phyloP scores from a whole-genome alignment of 2,113 vertebrate species.

The Cepphus grylle region DNA sequence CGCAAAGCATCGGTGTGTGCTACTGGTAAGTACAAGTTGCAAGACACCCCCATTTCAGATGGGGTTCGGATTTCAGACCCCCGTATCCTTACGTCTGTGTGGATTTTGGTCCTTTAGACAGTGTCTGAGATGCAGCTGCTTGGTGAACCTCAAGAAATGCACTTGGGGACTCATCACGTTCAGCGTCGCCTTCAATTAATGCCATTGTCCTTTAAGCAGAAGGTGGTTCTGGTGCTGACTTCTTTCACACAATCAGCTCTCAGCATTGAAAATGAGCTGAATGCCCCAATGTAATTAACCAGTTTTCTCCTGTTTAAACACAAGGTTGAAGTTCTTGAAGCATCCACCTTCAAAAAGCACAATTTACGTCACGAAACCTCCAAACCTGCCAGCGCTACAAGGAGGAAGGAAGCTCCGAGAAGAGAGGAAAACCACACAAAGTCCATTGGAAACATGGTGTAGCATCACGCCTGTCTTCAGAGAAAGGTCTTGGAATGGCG shows the following conservation, averaged over 20 bases:
- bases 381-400: not conserved
- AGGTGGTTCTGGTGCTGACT: not conserved
- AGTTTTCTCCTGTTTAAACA: constrained; percentile 15
- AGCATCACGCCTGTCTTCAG: not conserved
- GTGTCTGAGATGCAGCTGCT: not conserved
- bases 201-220: not conserved
- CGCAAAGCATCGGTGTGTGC: not conserved
- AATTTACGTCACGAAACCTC: not conserved
- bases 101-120: not conserved
- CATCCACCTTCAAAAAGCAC: constrained; percentile 24
- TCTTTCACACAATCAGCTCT: not conserved
- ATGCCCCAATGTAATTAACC: not conserved
- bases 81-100: fast-evolving
- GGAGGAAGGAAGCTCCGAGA: constrained; percentile 50
- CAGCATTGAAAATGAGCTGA: not conserved
- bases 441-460: not conserved
- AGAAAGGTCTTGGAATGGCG: not conserved
- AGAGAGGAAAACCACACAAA: constrained; percentile 38
- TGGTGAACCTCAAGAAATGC: not conserved
- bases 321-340: not conserved
- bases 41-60: not conserved
- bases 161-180: not conserved
- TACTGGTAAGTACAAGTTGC: not conserved
- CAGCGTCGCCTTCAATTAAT: not conserved
- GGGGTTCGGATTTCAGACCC: not conserved